Base-by-base conservation (phyloP, 1,140 invertebrate species). In the Panulirus ornatus region DNA sequence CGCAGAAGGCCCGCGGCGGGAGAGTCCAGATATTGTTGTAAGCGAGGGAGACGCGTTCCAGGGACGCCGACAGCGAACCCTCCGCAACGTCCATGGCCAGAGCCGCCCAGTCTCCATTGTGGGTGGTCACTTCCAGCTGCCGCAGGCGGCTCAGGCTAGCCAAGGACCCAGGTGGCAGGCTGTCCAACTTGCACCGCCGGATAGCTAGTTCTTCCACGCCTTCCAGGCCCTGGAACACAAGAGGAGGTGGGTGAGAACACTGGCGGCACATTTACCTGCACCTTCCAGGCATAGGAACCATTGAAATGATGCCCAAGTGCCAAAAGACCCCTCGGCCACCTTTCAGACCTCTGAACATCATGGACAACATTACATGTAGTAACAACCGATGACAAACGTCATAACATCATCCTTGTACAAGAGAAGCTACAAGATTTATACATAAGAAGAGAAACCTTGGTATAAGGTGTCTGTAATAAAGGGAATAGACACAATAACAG, bases 21-120 rank as follows among this genome's bases (percentile, higher is more conserved):
- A 98, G 95, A n/a, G 95, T 95, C 95, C 96, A 96, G 94, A 98
- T 97, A 94, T 98, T 98, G 94, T 98, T 98, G 93, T 97, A 95
- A 83, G 97, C 97, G 9, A 98, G 94, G 58, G 63, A 73, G 16
- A 81, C 79, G 3, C 73, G 54, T 38, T 92, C 91, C 22, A 92
- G 38, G 27, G 78, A 19, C 58, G 44, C 36, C 22, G 87, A 70
- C 30, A 89, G 47, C 44, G 87, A 89, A 0, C 87, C 87, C 70
- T 82, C 66, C 40, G 73, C 79, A 16, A 89, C 30, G 34, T 92
- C 91, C 84, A 92, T 89, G 44, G 88, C 75, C 36, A 91, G 54
- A 8, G 91, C 89, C 34, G 91, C 86, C 91, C 91, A 90, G 40
- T 92, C 86, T 6, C 76, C 94, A 93, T 98, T 98, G 84, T 95